These are phyloP conservation scores for Stichopus horrens DNA, from an alignment of 53 echinoderm and acorn worm species.

Conservation along the genomic window DNA sequence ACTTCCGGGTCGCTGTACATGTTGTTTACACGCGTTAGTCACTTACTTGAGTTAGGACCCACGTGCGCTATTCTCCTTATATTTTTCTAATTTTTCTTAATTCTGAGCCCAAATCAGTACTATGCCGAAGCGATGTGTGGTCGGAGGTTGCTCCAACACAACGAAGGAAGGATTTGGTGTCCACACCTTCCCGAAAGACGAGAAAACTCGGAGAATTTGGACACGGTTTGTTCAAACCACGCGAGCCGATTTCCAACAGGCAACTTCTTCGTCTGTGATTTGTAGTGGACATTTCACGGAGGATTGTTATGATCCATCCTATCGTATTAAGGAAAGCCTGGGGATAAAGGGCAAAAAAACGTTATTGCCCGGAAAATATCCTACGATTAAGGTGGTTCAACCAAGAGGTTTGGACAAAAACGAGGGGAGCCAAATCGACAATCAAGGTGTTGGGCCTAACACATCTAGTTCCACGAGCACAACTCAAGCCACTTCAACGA, in stretches of 20 bases:
- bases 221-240: background rate
- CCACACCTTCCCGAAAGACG: background rate
- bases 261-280: background rate
- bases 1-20: background rate
- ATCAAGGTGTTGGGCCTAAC: too few species aligned
- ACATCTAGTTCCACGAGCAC: too few species aligned
- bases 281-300: conserved; percentile 15
- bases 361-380: conserved; percentile 25
- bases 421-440: too few species aligned
- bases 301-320: conserved; percentile 12
- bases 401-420: background rate
- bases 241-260: background rate
- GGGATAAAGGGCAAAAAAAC: background rate
- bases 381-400: background rate
- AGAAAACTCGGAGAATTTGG: conserved; percentile 5
- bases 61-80: background rate
- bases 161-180: background rate
- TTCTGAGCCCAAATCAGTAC: background rate
- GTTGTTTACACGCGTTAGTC: background rate
- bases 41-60: background rate
- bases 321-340: background rate
- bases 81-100: background rate
- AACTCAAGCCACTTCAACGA: too few species aligned
- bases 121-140: conserved; percentile 22
- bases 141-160: conserved; percentile 23